These are phyloP conservation scores for Lonchura striata DNA, from an alignment of 2,113 vertebrate species.

Conservation along the genomic window DNA sequence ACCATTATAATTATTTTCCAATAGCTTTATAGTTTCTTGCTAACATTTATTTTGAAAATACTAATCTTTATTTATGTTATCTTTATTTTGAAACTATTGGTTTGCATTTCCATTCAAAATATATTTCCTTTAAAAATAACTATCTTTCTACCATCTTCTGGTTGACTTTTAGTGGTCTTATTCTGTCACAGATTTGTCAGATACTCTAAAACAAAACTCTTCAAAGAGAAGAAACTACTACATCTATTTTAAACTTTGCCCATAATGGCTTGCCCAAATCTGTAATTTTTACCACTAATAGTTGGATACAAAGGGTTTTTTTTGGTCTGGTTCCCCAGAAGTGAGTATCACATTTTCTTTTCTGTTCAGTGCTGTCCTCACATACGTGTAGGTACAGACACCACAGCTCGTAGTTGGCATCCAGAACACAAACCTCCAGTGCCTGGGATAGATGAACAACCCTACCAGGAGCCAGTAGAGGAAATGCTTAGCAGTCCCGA, in stretches of 20 bases:
- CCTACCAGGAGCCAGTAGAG: background rate
- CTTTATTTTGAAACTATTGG: background rate
- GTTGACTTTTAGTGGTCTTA: background rate
- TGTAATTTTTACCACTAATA: background rate
- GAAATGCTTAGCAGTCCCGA: background rate
- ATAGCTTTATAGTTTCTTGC: background rate
- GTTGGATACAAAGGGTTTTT: accelerated
- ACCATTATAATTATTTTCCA: background rate
- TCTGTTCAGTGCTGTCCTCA: background rate
- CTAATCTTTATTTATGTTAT: background rate
- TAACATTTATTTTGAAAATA: background rate
- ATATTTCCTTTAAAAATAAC: background rate
- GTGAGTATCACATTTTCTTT: background rate
- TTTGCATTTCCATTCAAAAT: background rate
- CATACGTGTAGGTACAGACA: background rate
- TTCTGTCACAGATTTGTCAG: background rate
- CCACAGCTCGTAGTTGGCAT: background rate
- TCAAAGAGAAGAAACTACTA: background rate
- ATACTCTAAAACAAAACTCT: background rate
- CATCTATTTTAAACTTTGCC: background rate
- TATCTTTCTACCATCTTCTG: background rate
- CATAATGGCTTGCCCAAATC: background rate
- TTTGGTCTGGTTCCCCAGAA: background rate
- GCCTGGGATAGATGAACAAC: background rate
- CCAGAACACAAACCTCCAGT: background rate